A percentile compares a stretch with the other conserved stretches of the same genome.
These are phyloP conservation scores for Passer domesticus DNA, from an alignment of 2,113 vertebrate genomes.

Conservation along the genomic window DNA sequence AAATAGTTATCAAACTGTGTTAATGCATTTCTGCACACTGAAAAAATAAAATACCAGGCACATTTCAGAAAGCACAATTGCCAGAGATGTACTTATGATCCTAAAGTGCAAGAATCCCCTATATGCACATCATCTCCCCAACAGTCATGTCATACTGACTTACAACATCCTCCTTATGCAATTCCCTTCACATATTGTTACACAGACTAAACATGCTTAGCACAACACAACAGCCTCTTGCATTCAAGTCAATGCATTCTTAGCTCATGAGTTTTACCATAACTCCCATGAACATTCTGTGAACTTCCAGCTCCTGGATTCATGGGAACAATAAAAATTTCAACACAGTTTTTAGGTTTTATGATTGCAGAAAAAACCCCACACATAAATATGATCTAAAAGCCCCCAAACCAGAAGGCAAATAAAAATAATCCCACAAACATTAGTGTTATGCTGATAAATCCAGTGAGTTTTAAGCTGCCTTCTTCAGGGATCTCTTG, in stretches of 20 bases:
- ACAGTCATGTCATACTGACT: background rate
- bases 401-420: slow-evolving; percentile 26
- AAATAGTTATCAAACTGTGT: background rate
- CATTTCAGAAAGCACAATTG: background rate
- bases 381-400: slow-evolving; percentile 29
- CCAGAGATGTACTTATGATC: background rate
- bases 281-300: slow-evolving; percentile 36
- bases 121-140: background rate
- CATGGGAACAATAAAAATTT: slow-evolving; percentile 47
- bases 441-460: slow-evolving; percentile 20
- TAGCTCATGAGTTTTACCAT: background rate
- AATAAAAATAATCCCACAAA: slow-evolving; percentile 58
- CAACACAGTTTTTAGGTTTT: slow-evolving; percentile 31
- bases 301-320: slow-evolving; percentile 36
- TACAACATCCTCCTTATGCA: background rate
- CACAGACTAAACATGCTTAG: background rate
- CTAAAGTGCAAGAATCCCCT: background rate
- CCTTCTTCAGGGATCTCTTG: background rate
- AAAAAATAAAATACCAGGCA: background rate
- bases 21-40: background rate
- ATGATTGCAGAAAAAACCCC: background rate
- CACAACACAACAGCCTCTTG: background rate
- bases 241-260: background rate
- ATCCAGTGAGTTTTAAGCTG: background rate
- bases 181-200: background rate